A percentile compares a stretch with the other conserved stretches of the same genome.
phyloP scores from a whole-genome alignment of 2,113 vertebrate genomes.

The Neomonachus schauinslandi region DNA sequence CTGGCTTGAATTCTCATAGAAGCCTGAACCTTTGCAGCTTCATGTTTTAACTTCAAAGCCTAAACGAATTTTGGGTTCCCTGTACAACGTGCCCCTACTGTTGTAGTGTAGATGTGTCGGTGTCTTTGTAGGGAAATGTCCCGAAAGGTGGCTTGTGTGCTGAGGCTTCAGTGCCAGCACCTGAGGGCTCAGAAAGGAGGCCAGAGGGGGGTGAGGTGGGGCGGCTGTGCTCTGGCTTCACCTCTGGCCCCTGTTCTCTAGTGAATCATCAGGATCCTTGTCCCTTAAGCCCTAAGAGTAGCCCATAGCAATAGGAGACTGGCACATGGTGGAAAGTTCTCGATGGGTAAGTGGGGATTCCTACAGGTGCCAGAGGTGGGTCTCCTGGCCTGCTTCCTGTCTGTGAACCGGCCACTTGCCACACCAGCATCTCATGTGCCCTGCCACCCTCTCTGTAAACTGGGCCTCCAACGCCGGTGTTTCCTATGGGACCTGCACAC shows the following conservation, averaged over 20 bases:
- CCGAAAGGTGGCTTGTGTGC: background rate
- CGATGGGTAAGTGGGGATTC: background rate
- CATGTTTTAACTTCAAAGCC: background rate
- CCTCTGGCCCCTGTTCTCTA: background rate
- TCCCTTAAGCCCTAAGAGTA: background rate
- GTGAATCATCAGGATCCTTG: background rate
- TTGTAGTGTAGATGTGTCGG: background rate
- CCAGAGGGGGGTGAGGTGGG: background rate
- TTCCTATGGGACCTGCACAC: background rate
- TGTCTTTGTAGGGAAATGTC: background rate
- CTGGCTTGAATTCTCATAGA: background rate
- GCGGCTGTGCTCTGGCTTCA: background rate
- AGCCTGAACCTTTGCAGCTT: background rate
- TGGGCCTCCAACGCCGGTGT: accelerated
- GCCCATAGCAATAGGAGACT: background rate
- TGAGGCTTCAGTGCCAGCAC: background rate
- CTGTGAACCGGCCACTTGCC: too few relatives aligned
- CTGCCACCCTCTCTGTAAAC: background rate
- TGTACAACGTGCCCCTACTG: background rate
- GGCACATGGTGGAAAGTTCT: background rate
- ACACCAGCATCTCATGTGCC: background rate
- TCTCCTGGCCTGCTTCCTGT: background rate
- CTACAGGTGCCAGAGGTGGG: background rate
- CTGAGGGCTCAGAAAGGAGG: background rate
- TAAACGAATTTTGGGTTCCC: background rate